Conservation (phyloP, 2,888 invertebrate species). For the Mythimna pallens region DNA sequence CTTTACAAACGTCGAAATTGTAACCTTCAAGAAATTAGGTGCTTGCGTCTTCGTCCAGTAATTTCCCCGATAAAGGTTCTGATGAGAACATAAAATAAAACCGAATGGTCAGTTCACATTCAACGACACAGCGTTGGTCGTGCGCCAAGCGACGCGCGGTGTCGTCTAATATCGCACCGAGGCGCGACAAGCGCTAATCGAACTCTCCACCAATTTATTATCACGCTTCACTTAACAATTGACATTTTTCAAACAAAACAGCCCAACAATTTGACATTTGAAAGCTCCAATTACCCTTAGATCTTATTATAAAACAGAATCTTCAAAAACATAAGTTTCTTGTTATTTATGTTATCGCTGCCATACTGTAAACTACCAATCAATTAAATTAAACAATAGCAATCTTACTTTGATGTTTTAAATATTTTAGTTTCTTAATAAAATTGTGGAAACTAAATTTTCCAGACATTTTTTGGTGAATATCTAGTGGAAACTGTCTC, state of each 20-base stretch:
- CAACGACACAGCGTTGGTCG: slow-evolving; percentile 85
- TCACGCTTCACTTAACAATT: slow-evolving; percentile 67
- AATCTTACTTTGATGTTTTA: slow-evolving; percentile 57
- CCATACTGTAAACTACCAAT: slow-evolving; percentile 48
- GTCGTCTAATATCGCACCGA: slow-evolving; percentile 63
- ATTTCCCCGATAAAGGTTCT: slow-evolving; percentile 81
- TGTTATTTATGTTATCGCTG: slow-evolving; percentile 53
- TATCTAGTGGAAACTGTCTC: slow-evolving; percentile 1
- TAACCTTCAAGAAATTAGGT: slow-evolving; percentile 51
- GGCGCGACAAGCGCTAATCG: slow-evolving; percentile 62
- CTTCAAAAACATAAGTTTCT: slow-evolving; percentile 34
- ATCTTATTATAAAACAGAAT: slow-evolving; percentile 53
- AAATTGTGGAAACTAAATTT: slow-evolving; percentile 13
- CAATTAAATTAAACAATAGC: slow-evolving; percentile 62
- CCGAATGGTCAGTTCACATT: slow-evolving; percentile 79
- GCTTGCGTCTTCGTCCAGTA: slow-evolving; percentile 63
- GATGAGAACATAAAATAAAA: slow-evolving; percentile 89
- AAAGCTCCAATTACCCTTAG: slow-evolving; percentile 40
- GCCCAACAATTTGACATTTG: slow-evolving; percentile 51
- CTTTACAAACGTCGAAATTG: background rate
- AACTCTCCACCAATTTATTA: slow-evolving; percentile 68
- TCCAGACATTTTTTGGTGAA: slow-evolving; percentile 22
- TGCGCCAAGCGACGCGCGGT: slow-evolving; percentile 80
- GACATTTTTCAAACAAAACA: slow-evolving; percentile 65
- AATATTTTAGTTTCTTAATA: slow-evolving; percentile 31